Percentiles rank a stretch among this genome's conserved stretches.
phyloP scores from a whole-genome alignment of 2,888 invertebrate genomes.

The Apamea epomidion region DNA sequence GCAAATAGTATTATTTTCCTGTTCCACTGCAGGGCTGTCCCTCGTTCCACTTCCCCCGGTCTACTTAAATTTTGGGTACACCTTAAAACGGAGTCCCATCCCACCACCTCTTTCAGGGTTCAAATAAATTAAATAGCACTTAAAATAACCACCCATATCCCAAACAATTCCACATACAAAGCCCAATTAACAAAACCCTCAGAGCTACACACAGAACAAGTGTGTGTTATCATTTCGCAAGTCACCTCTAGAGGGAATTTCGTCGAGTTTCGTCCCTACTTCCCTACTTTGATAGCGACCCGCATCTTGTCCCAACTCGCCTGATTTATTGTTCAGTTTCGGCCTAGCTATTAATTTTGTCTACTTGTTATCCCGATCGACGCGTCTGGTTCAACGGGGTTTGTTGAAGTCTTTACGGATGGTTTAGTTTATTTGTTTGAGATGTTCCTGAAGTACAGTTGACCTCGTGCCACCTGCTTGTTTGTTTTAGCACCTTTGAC shows the following conservation, averaged over 20 bases:
- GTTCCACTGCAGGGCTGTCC: not conserved
- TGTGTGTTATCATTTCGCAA: constrained; percentile 63
- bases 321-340: constrained; percentile 64
- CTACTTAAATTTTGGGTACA: no score
- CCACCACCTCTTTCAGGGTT: not conserved
- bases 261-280: constrained; percentile 47
- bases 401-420: constrained; percentile 14
- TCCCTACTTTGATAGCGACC: constrained; percentile 59
- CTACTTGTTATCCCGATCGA: constrained; percentile 58
- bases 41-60: not conserved
- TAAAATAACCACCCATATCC: not conserved
- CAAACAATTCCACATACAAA: not conserved
- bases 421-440: constrained; percentile 11
- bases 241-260: constrained; percentile 61
- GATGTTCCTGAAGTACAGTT: not conserved
- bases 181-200: constrained; percentile 29
- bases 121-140: not conserved
- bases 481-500: not conserved
- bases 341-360: constrained; percentile 64
- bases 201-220: constrained; percentile 43
- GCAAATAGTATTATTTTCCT: not conserved
- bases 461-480: not conserved
- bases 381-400: constrained; percentile 32
- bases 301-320: constrained; percentile 62
- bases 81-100: not conserved